A percentile compares a stretch with the other conserved stretches of the same genome.
phyloP scores from a whole-genome alignment of 1,140 invertebrate species.

The Anadara kagoshimensis region DNA sequence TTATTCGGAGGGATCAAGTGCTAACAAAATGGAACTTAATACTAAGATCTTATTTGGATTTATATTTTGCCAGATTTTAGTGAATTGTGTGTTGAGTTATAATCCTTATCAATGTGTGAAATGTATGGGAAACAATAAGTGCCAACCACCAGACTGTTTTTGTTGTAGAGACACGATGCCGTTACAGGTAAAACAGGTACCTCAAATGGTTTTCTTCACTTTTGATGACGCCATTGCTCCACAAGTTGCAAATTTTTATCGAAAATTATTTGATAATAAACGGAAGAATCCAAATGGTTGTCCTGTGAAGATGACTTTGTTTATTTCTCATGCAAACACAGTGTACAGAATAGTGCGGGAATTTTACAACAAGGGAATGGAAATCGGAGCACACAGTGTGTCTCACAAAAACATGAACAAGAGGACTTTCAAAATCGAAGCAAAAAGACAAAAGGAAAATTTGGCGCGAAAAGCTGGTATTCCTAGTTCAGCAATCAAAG shows the following conservation, averaged over 20 bases:
- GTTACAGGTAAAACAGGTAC: slow-evolving; percentile 35
- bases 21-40: too few relatives aligned
- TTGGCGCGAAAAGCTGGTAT: slow-evolving; percentile 46
- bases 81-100: too few relatives aligned
- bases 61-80: too few relatives aligned
- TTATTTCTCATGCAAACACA: slow-evolving; percentile 98
- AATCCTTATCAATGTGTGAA: slow-evolving; percentile 12
- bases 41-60: too few relatives aligned
- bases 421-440: slow-evolving; percentile 79
- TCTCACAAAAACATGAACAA: slow-evolving; percentile 81
- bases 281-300: slow-evolving; percentile 92
- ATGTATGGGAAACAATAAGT: slow-evolving; percentile 25
- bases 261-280: slow-evolving; percentile 48
- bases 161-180: slow-evolving; percentile 45
- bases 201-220: slow-evolving; percentile 61
- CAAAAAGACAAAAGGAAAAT: slow-evolving; percentile 46
- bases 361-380: slow-evolving; percentile 94
- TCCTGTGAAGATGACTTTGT: slow-evolving; percentile 97
- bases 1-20: too few relatives aligned
- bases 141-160: slow-evolving; percentile 33
- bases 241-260: slow-evolving; percentile 46
- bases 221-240: slow-evolving; percentile 60
- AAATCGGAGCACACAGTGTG: slow-evolving; percentile 97
- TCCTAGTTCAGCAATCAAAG: slow-evolving; percentile 48
- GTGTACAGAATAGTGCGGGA: slow-evolving; percentile 98